These are phyloP conservation scores for Eretmocerus hayati DNA, from an alignment of 2,888 invertebrate genomes.

Conservation along the genomic window DNA sequence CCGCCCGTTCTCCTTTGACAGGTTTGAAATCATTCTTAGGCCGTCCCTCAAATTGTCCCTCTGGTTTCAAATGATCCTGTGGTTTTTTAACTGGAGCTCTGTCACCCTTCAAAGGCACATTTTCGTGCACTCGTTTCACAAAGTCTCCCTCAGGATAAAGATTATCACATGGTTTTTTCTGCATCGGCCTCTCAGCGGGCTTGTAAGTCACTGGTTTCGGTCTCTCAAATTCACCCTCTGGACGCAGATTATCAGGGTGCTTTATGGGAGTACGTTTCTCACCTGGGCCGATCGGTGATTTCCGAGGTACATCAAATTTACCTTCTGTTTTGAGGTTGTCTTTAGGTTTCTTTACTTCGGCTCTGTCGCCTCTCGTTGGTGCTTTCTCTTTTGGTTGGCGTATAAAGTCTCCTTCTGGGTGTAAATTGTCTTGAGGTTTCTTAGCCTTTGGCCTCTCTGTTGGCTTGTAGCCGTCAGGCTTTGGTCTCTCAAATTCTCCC, in stretches of 20 bases:
- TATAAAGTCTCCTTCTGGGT: too few species aligned
- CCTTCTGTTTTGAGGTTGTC: slow-evolving; percentile 47
- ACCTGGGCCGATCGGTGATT: slow-evolving; percentile 37
- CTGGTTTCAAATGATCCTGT: slow-evolving; percentile 49
- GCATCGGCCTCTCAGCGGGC: slow-evolving; percentile 50
- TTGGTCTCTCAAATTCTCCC: too few species aligned
- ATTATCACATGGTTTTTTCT: slow-evolving; percentile 50
- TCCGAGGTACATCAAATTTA: slow-evolving; percentile 46
- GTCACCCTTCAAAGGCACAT: slow-evolving; percentile 48
- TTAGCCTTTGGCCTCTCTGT: too few species aligned
- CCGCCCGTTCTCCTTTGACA: slow-evolving; percentile 54
- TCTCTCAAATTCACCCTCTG: slow-evolving; percentile 49
- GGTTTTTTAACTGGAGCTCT: slow-evolving; percentile 44
- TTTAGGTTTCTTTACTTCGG: slow-evolving; percentile 32
- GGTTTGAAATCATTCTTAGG: slow-evolving; percentile 42
- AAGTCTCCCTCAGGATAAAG: slow-evolving; percentile 56
- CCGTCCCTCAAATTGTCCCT: slow-evolving; percentile 48
- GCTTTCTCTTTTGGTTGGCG: slow-evolving; percentile 6
- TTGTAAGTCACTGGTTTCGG: slow-evolving; percentile 34
- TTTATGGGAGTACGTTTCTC: slow-evolving; percentile 52
- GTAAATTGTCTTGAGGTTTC: too few species aligned
- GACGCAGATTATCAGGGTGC: slow-evolving; percentile 46
- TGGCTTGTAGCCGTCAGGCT: too few species aligned
- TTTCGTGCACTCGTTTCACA: slow-evolving; percentile 30
- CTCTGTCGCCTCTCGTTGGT: slow-evolving; percentile 38